These are phyloP conservation scores for Podarcis raffonei DNA, from an alignment of 2,113 vertebrate species.

Conservation along the genomic window DNA sequence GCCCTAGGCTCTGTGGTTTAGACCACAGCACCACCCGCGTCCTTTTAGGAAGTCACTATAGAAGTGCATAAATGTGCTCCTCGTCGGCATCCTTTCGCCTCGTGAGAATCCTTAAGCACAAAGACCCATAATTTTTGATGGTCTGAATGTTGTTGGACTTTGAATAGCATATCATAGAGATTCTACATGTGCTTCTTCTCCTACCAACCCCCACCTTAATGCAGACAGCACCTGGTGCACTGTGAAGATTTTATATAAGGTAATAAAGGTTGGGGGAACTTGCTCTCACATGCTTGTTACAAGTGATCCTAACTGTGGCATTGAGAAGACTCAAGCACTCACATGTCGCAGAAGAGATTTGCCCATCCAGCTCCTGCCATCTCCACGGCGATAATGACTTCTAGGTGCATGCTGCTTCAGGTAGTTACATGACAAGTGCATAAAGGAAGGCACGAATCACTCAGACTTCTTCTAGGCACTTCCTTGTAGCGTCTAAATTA, in stretches of 20 bases:
- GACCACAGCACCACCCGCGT: too few species aligned
- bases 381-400: not conserved
- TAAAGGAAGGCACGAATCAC: not conserved
- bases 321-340: not conserved
- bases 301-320: not conserved
- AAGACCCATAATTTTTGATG: not conserved
- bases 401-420: not conserved
- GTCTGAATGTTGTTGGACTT: not conserved
- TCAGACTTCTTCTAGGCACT: not conserved
- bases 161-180: not conserved
- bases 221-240: conserved; percentile 47
- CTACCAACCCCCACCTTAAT: not conserved
- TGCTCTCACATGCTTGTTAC: not conserved
- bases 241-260: conserved; percentile 33
- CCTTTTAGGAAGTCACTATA: conserved; percentile 16
- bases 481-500: not conserved
- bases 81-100: conserved; percentile 38
- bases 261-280: conserved; percentile 46
- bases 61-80: conserved; percentile 18
- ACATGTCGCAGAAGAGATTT: not conserved
- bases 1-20: too few species aligned
- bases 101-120: not conserved
- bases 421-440: not conserved
- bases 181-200: conserved; percentile 29
- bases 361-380: not conserved